Evolutionary conservation across 2,888 invertebrate species (phyloP), one percentile per base, ranked within the genome.

Genomic region (Rhingia rostrata): DNA sequence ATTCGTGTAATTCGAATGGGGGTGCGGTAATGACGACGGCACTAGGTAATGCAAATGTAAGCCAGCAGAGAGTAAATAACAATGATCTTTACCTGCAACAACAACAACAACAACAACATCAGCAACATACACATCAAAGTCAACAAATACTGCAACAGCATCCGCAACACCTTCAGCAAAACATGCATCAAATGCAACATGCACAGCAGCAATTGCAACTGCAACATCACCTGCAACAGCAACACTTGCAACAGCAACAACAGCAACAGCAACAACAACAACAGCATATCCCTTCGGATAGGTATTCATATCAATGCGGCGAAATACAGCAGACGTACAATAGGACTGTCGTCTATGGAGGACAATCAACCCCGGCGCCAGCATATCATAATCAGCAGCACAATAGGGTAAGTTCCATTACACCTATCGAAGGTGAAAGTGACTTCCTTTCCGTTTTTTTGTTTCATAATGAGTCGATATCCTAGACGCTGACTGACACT

Each of bases 1-100:
- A 84, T 84, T 80, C 84, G 84, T 84, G 80, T 75, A 84, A 84
- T 80, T 79, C 84, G 74, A 84, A 84, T 80, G 64, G 84, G 84
- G 84, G 84, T 84, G 84, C 84, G 84, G 84, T 84, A 80, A 84
- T 84, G 84, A 70, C 79, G 49, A 69, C 79, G 56, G 69, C 74
- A 74, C 79, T 64, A 64, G 79, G 69, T 47, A 84, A 84, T 70
- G 84, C 74, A 75, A 80, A 84, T 80, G 58, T 61, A 67, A 82
- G 67, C 78, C 84, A 84, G 41, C 79, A 66, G 30, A 49, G 72
- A 51, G 41, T 73, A 67, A 84, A 79, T 67, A 79, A 58, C 60
- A 79, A 74, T 77, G 82, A 82, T 72, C 70, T 53, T 9, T 82
- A 49, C 49, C 80, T 69, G 69, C 69, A 63, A 32, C 79, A 80